phyloP scores from a whole-genome alignment of 2,888 invertebrate species.

The Prostheceraeus crozeri region DNA sequence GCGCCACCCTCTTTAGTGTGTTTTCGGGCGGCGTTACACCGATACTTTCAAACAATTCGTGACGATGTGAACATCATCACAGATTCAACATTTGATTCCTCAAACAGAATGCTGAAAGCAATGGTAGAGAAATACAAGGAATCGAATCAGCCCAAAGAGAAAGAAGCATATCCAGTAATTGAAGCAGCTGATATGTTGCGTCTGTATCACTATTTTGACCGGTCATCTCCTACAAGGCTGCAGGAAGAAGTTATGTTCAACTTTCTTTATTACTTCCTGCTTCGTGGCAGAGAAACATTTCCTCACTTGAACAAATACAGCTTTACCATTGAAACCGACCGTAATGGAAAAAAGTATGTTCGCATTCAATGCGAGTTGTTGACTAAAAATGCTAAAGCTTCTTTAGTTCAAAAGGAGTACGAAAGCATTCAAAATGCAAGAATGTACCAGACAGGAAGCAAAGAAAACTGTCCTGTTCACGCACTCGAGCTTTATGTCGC shows the following conservation, averaged over 20 bases:
- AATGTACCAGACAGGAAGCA: slow-evolving; percentile 11
- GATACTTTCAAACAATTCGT: slow-evolving; percentile 3
- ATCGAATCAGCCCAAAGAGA: slow-evolving; percentile 3
- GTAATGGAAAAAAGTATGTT: slow-evolving; percentile 9
- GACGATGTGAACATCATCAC: slow-evolving; percentile 6
- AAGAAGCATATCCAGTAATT: slow-evolving; percentile 1
- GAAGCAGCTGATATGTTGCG: background rate
- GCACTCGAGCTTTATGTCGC: background rate
- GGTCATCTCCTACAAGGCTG: background rate
- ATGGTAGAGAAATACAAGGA: slow-evolving; percentile 7
- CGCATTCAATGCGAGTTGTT: slow-evolving; percentile 17
- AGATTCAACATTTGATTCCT: background rate
- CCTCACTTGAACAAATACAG: background rate
- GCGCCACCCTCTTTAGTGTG: too few species aligned
- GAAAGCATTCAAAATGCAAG: slow-evolving; percentile 18
- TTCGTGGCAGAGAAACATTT: slow-evolving; percentile 14
- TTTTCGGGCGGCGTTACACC: background rate
- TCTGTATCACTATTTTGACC: slow-evolving; percentile 5
- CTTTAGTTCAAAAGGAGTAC: slow-evolving; percentile 8
- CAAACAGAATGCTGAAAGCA: slow-evolving; percentile 6
- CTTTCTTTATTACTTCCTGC: slow-evolving; percentile 7
- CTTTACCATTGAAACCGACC: background rate
- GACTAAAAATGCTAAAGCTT: background rate
- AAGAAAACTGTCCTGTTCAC: background rate
- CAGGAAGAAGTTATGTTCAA: slow-evolving; percentile 10